Conservation (phyloP, 1,140 invertebrate species). For the Drosophila mayri region DNA sequence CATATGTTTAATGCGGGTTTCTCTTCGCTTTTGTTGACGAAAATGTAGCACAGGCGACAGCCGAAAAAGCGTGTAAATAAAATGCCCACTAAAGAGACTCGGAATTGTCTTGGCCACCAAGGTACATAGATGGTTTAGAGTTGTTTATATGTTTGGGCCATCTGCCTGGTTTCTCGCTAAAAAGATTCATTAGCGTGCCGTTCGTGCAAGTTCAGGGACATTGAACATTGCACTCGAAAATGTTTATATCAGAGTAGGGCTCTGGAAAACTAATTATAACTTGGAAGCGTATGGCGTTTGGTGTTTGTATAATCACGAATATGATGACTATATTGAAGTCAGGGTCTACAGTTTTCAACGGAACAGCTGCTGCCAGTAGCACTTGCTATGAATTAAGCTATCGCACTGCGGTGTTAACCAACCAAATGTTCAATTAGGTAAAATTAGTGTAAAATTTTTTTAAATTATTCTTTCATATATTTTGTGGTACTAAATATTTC, state of each 20-base stretch:
- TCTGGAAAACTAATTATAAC: slow-evolving; percentile 22
- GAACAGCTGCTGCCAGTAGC: slow-evolving; percentile 10
- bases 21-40: slow-evolving; percentile 58
- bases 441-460: not conserved
- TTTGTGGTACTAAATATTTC: no score
- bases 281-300: slow-evolving; percentile 2
- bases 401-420: not conserved
- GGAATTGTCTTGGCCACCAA: slow-evolving; percentile 41
- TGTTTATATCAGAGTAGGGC: slow-evolving; percentile 12
- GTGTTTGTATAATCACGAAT: slow-evolving; percentile 27
- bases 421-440: not conserved
- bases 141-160: slow-evolving; percentile 14
- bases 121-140: slow-evolving; percentile 13
- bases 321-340: slow-evolving; percentile 14
- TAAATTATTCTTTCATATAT: not conserved
- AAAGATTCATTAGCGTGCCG: slow-evolving; percentile 42
- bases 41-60: slow-evolving; percentile 60
- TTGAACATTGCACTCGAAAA: slow-evolving; percentile 31
- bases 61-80: slow-evolving; percentile 58
- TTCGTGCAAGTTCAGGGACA: slow-evolving; percentile 72
- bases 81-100: slow-evolving; percentile 35
- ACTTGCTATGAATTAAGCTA: not conserved
- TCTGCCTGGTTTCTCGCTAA: slow-evolving; percentile 17
- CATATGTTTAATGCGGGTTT: slow-evolving; percentile 20
- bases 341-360: slow-evolving; percentile 1